phyloP scores from a whole-genome alignment of 2,888 invertebrate genomes.

The Pachydiplax longipennis region DNA sequence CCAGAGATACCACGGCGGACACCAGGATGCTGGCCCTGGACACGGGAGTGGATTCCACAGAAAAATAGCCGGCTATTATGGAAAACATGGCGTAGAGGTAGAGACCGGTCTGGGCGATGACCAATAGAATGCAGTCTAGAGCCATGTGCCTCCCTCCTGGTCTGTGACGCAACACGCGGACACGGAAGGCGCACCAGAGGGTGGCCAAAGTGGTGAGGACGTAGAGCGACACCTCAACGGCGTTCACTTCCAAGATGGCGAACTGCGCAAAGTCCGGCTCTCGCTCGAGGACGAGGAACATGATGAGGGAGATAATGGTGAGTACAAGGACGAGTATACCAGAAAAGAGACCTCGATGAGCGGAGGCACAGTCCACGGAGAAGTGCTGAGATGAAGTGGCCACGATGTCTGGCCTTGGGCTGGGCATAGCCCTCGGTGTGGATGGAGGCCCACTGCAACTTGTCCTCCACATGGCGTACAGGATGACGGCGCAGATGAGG shows the following conservation, averaged over 20 bases:
- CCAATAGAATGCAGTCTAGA: slow-evolving; percentile 27
- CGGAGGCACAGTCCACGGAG: slow-evolving; percentile 71
- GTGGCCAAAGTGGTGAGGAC: slow-evolving; percentile 70
- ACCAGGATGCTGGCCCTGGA: slow-evolving; percentile 52
- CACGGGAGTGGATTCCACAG: not conserved
- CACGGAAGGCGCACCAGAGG: slow-evolving; percentile 71
- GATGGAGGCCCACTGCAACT: slow-evolving; percentile 57
- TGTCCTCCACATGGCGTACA: slow-evolving; percentile 93
- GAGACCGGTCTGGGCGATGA: slow-evolving; percentile 45
- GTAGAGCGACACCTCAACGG: slow-evolving; percentile 79
- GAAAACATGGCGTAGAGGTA: slow-evolving; percentile 46
- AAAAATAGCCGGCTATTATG: slow-evolving; percentile 45
- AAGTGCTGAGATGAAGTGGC: slow-evolving; percentile 57
- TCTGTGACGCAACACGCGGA: slow-evolving; percentile 71
- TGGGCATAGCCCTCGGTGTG: not conserved
- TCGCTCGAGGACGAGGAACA: slow-evolving; percentile 85
- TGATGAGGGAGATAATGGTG: slow-evolving; percentile 84
- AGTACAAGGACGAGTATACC: slow-evolving; percentile 80
- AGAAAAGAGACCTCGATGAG: slow-evolving; percentile 63
- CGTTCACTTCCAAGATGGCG: slow-evolving; percentile 65
- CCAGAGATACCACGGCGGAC: slow-evolving; percentile 55
- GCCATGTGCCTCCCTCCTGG: not conserved
- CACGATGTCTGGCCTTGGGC: not conserved
- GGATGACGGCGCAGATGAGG: slow-evolving; percentile 85
- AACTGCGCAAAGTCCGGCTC: slow-evolving; percentile 65